Base-by-base conservation (phyloP, 2,888 invertebrate genomes). In the Apodemia duryi region DNA sequence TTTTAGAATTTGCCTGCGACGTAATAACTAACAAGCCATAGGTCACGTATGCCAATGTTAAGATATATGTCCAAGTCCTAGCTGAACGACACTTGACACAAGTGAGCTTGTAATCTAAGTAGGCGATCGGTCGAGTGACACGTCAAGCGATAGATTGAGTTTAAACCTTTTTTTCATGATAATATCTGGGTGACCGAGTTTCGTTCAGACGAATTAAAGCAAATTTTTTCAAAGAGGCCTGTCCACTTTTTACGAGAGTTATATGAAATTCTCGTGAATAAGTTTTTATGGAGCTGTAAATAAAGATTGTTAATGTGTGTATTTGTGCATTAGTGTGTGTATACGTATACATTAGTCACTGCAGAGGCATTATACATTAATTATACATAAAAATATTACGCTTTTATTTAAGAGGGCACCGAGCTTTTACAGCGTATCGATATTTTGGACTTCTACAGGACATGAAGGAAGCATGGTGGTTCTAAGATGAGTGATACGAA, bases 151-250 rank as follows among this genome's bases (percentile, higher is more conserved):
- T 49, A 2, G 46, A 49, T 49, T 49, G 5, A 49, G 46, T 49
- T 49, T 49, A 1, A n/a, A 54, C 54, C 10, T n/a, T 54, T 54
- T 54, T 54, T 54, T 54, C 54, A 29, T 29, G 29, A 51, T 21
- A 52, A 57, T 29, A 57, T 57, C 57, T 57, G 57, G 57, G 57
- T 57, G 29, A 57, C 28, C 32, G 57, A 32, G 57, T 57, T 57
- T 57, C 57, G 57, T 13, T 57, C 57, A 57, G 57, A 57, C 57
- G 57, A 57, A 57, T 57, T 52, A 57, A 57, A 11, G 29, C 29
- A n/a, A 32, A 29, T 57, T 57, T 29, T 57, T 29, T 54, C 57
- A 32, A 57, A 57, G 57, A 57, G 32, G 57, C 13, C 32, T 11
- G 1, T 6, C 13, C 32, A 11, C 10, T 52, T 51, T 57, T 57